Evolutionary conservation across 1,140 invertebrate genomes (phyloP), one percentile per base, ranked within the genome.

Genomic region (Glomeris maerens): DNA sequence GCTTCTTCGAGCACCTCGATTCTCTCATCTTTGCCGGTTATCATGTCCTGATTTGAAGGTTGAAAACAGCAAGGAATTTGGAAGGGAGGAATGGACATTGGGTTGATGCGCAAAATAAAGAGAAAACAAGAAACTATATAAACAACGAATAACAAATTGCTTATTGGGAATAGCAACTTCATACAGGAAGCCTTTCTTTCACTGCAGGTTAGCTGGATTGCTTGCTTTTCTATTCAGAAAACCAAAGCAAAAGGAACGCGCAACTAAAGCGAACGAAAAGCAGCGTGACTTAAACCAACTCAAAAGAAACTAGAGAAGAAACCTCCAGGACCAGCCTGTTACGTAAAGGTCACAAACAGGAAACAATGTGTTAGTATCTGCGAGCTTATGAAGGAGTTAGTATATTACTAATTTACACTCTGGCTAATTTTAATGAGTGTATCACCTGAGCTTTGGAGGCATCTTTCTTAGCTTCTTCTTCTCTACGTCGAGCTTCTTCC

Each of bases 1-100:
- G 83, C 83, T 51, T 84, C 77, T 64, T 89, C 83, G 40, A 91
- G 64, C 66, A 88, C 83, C 56, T 81, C 73, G 55, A 90, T 83
- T 48, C 80, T 72, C 52, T 70, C 73, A 20, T 65, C 61, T 46
- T 72, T 68, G 49, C 61, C 14, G 5, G 39, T 21, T 17, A 49
- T 3, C 2, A 40, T 4, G 4, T 42, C 40, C 40, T 42, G 40
- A 42, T 5, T 7, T 10, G 5, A 7, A 21, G 4, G 40, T 42
- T 10, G 20, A 21, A 17, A 4, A 42, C 5, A 7, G 5, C 20
- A 42, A n/a, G n/a, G 5, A 31, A 20, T 46, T 27, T 46, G 26
- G 4, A n/a, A 21, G 41, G 10, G 31, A 44, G 23, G 23, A 44
- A 20, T 5, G 5, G 23, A 10, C 17, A 44, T 10, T 7, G 20